These are phyloP conservation scores for Sarcophaga variegata DNA, from an alignment of 2,888 invertebrate species.

Conservation along the genomic window DNA sequence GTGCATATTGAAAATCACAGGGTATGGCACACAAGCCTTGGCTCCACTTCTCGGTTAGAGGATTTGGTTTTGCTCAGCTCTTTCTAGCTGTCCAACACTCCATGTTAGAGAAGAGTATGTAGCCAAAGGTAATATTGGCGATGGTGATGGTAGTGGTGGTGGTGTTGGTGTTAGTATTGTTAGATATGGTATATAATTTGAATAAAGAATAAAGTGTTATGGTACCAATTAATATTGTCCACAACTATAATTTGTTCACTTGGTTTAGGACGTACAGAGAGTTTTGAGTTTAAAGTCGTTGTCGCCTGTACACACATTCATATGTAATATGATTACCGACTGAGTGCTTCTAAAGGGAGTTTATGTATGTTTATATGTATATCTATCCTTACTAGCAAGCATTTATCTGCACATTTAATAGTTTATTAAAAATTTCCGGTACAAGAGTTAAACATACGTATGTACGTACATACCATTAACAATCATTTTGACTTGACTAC, in stretches of 20 bases:
- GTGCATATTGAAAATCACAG: too few species aligned
- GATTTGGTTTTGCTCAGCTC: too few species aligned
- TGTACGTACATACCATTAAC: conserved; percentile 14
- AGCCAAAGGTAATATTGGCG: too few species aligned
- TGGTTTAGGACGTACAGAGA: not conserved
- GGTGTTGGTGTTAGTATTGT: too few species aligned
- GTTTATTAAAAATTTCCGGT: conserved; percentile 68
- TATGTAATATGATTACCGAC: not conserved
- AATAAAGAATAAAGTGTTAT: conserved; percentile 49
- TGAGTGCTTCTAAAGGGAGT: conserved; percentile 26
- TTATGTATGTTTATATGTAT: conserved; percentile 37
- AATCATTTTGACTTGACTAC: conserved; percentile 3
- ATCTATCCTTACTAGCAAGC: not conserved
- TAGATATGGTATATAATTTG: conserved; percentile 6
- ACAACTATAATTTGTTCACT: conserved; percentile 62
- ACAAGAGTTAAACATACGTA: conserved; percentile 46
- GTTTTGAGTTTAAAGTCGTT: not conserved
- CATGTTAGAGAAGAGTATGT: too few species aligned
- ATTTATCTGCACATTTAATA: conserved; percentile 61
- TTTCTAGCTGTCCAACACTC: too few species aligned
- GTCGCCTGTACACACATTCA: not conserved
- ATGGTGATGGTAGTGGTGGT: too few species aligned
- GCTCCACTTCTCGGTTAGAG: too few species aligned
- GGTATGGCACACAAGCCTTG: too few species aligned
- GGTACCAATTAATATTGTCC: conserved; percentile 65